A percentile compares a stretch with the other conserved stretches of the same genome.
Evolutionary conservation across 2,888 invertebrate genomes (phyloP).

Genomic region (Cantharis rustica): DNA sequence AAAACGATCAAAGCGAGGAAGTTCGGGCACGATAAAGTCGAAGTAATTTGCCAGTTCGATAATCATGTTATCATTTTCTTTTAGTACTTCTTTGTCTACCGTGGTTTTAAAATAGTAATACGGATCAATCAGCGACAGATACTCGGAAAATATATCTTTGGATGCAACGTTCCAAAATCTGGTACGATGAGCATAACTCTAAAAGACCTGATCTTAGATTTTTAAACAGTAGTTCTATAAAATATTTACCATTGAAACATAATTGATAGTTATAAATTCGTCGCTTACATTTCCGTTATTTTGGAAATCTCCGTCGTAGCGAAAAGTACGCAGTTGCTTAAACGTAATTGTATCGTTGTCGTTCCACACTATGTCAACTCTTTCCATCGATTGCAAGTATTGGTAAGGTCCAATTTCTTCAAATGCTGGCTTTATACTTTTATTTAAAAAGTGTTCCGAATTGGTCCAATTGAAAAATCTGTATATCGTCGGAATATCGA

Average conservation of each 20-base stretch:
- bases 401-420: constrained; percentile 66
- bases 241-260: constrained; percentile 74
- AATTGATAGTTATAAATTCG: constrained; percentile 73
- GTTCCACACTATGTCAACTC: constrained; percentile 75
- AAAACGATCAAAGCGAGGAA: constrained; percentile 73
- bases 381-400: constrained; percentile 69
- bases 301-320: constrained; percentile 65
- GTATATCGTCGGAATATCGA: background rate
- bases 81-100: constrained; percentile 74
- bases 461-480: constrained; percentile 79
- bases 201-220: constrained; percentile 37
- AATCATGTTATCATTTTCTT: constrained; percentile 78
- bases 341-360: constrained; percentile 76
- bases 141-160: constrained; percentile 49
- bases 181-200: constrained; percentile 65
- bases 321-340: constrained; percentile 68
- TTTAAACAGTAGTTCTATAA: background rate
- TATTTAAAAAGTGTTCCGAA: constrained; percentile 64
- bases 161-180: constrained; percentile 63
- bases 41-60: constrained; percentile 68
- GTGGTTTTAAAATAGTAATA: constrained; percentile 65
- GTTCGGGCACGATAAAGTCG: constrained; percentile 56
- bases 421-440: constrained; percentile 60
- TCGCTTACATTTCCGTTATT: constrained; percentile 74
- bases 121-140: constrained; percentile 55